These are phyloP conservation scores for Denticeps clupeoides DNA, from an alignment of 2,797 vertebrate genomes.

Conservation along the genomic window DNA sequence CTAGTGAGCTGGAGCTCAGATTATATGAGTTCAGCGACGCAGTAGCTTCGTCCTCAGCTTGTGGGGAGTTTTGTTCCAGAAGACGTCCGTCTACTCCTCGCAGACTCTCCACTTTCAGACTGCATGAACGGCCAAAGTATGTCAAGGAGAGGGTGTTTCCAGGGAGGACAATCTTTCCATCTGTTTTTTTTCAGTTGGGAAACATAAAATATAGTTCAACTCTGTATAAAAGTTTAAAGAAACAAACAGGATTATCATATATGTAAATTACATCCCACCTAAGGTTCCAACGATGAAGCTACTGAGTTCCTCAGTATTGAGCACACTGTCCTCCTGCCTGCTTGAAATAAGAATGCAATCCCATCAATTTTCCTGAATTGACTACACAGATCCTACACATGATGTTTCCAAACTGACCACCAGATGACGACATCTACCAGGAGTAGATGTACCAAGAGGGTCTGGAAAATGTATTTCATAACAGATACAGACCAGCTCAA, in stretches of 20 bases:
- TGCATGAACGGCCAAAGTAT: constrained; percentile 74
- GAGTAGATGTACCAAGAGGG: too few relatives aligned
- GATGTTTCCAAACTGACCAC: constrained; percentile 24
- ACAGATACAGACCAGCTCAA: too few relatives aligned
- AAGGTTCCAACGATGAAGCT: constrained; percentile 72
- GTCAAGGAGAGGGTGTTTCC: constrained; percentile 67
- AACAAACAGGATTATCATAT: background rate
- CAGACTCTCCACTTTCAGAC: constrained; percentile 57
- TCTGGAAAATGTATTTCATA: too few relatives aligned
- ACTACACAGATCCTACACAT: too few relatives aligned
- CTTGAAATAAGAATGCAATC: background rate
- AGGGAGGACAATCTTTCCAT: constrained; percentile 72
- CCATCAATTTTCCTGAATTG: too few relatives aligned
- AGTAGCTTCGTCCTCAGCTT: background rate
- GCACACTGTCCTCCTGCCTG: constrained; percentile 67
- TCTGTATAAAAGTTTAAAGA: background rate
- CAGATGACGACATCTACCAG: constrained; percentile 44
- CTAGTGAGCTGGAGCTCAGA: constrained; percentile 46
- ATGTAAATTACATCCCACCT: constrained; percentile 51
- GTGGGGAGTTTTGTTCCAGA: background rate
- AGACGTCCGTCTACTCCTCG: constrained; percentile 67
- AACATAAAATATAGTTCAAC: background rate
- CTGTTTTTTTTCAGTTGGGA: constrained; percentile 48
- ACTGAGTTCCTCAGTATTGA: constrained; percentile 71
- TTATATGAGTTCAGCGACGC: constrained; percentile 18